Base-by-base conservation (phyloP, 92 coral and sea anemone genomes). In the Parazoanthus darwini region DNA sequence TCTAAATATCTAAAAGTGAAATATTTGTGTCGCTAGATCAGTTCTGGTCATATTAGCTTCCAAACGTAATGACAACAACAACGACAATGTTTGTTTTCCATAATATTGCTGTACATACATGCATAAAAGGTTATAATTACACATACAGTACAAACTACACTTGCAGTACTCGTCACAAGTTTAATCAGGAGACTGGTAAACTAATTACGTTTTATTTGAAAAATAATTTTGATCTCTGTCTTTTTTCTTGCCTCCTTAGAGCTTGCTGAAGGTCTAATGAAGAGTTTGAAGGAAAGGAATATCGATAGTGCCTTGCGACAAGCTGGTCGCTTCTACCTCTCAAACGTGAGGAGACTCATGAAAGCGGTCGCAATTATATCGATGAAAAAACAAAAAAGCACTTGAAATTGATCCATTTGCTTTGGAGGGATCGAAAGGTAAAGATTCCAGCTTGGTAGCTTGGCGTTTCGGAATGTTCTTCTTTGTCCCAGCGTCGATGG, bases 281-380 rank as follows among this genome's bases (percentile, higher is more conserved):
- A 77, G 16, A 39, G 58, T 26, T 7, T 77, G 54, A 48, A 77
- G 15, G 36, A 77, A 20, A 77, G 38, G 15, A 46, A 77, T 3
- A 29, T 42, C 11, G 81, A 77, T 37, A 46, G 29, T 15, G 58
- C 59, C 3, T 15, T 18, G 50, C 54, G 54, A 39, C 50, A 18
- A 77, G 81, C 81, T 44, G 81, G 81, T 8, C 81, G 54, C 23
- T 39, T 46, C 54, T 77, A 77, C 10, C 81, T 77, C 14, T 77
- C 81, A 23, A 43, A 46, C 58, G 56, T 22, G 35, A 42, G 81
- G 58, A 42, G 81, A 20, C 26, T 77, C 54, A 20, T 46, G 26
- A 77, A 77, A 11, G 81, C 54, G 22, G 8, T 42, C 35, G 81
- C 59, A 10, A 77, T 77, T 77, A 18, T 42, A 42, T 15, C 35